A percentile compares a stretch with the other conserved stretches of the same genome.
phyloP scores from a whole-genome alignment of 1,140 invertebrate genomes.

The Solen grandis region DNA sequence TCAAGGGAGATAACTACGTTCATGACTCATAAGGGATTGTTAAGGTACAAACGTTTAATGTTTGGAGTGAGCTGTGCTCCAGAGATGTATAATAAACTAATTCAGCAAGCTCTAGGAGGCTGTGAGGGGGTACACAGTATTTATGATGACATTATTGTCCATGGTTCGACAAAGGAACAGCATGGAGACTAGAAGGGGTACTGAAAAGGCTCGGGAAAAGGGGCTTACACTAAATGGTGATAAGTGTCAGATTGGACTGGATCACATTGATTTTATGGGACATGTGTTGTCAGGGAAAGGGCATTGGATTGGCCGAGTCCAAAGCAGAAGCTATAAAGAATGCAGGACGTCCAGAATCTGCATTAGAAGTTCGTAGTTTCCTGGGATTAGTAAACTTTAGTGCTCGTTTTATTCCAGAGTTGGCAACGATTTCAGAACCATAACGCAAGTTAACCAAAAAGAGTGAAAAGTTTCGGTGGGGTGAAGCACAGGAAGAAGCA shows the following conservation, averaged over 20 bases:
- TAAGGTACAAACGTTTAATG: not conserved
- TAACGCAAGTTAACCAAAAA: slow-evolving; percentile 24
- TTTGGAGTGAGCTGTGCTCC: slow-evolving; percentile 17
- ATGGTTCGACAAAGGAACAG: not conserved
- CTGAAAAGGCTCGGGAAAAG: slow-evolving; percentile 7
- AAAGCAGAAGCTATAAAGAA: slow-evolving; percentile 43
- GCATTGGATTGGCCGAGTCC: slow-evolving; percentile 19
- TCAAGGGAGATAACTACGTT: slow-evolving; percentile 33
- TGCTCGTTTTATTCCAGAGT: slow-evolving; percentile 53
- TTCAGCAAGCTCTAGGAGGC: not conserved
- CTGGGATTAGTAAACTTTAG: slow-evolving; percentile 57
- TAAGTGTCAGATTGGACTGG: slow-evolving; percentile 43
- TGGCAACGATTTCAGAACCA: slow-evolving; percentile 54
- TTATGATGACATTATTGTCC: not conserved
- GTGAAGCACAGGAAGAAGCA: slow-evolving; percentile 32
- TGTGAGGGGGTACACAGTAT: not conserved
- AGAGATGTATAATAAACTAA: slow-evolving; percentile 6
- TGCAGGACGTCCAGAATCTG: not conserved
- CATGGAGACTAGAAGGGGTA: not conserved
- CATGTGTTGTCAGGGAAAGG: slow-evolving; percentile 43
- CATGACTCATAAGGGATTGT: not conserved
- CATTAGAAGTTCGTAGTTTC: slow-evolving; percentile 52
- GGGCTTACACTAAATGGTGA: slow-evolving; percentile 52
- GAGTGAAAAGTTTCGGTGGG: slow-evolving; percentile 28
- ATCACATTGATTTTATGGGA: slow-evolving; percentile 51